phyloP scores from a whole-genome alignment of 2,113 vertebrate species.

The Thalassarche chlororhynchos region DNA sequence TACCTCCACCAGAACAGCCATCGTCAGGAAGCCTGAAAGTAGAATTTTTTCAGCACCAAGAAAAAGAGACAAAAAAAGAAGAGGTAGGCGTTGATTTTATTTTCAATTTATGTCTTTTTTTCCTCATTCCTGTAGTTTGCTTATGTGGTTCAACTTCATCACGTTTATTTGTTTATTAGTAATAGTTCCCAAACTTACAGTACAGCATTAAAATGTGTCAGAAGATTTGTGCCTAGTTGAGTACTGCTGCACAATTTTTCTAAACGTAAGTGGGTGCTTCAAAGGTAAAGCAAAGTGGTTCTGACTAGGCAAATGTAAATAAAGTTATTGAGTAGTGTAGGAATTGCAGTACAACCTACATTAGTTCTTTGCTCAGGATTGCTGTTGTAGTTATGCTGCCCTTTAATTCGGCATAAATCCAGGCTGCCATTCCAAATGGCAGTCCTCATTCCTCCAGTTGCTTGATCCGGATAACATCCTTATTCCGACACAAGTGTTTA shows the following conservation, averaged over 20 bases:
- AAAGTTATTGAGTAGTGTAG: background rate
- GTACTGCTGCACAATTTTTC: background rate
- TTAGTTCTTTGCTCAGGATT: background rate
- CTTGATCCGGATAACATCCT: background rate
- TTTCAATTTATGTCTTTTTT: background rate
- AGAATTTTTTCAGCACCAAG: constrained; percentile 84
- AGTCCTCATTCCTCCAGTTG: background rate
- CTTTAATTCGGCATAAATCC: background rate
- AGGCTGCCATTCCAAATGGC: background rate
- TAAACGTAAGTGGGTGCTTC: background rate
- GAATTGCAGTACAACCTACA: background rate
- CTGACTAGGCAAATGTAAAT: background rate
- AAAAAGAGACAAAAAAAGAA: constrained; percentile 94
- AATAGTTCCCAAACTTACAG: background rate
- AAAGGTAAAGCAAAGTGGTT: background rate
- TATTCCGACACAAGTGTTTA: background rate
- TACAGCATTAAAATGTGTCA: background rate
- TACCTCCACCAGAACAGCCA: constrained; percentile 88
- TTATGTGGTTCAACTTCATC: background rate
- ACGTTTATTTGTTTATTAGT: background rate
- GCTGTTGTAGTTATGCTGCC: background rate
- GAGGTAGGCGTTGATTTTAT: constrained; percentile 67
- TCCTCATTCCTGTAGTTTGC: background rate
- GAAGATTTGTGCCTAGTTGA: background rate
- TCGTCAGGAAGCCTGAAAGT: constrained; percentile 81